These are phyloP conservation scores for Lophotis ruficrista DNA, from an alignment of 2,113 vertebrate genomes.

Conservation along the genomic window DNA sequence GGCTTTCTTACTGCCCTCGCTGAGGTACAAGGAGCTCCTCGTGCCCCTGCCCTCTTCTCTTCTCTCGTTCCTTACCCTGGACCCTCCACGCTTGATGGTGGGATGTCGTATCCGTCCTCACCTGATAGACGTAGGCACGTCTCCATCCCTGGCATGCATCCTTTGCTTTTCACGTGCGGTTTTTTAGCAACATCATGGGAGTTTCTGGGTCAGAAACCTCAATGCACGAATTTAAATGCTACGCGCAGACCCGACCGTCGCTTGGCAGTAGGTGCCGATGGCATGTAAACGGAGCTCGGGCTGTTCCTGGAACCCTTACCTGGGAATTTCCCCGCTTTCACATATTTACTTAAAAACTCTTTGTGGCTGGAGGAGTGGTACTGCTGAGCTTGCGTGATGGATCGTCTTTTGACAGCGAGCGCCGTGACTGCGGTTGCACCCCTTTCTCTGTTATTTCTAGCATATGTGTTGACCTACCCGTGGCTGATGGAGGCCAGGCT, in stretches of 20 bases:
- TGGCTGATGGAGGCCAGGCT: neutral
- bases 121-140: accelerated
- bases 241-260: accelerated
- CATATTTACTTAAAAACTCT: neutral
- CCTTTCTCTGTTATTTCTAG: neutral
- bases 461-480: accelerated
- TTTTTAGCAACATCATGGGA: neutral
- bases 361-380: neutral
- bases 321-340: neutral
- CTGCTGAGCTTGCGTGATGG: accelerated
- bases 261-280: accelerated
- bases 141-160: neutral
- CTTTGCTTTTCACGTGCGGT: neutral
- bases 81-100: accelerated
- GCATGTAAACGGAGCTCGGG: accelerated
- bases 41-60: accelerated
- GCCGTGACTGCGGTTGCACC: accelerated
- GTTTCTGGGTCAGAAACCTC: neutral
- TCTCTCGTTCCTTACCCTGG: neutral
- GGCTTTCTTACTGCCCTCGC: accelerated
- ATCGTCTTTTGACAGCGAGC: accelerated
- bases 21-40: neutral
- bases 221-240: accelerated
- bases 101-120: accelerated
- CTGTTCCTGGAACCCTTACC: neutral